phyloP scores from a whole-genome alignment of 2,113 vertebrate genomes.

The Gymnogyps californianus region DNA sequence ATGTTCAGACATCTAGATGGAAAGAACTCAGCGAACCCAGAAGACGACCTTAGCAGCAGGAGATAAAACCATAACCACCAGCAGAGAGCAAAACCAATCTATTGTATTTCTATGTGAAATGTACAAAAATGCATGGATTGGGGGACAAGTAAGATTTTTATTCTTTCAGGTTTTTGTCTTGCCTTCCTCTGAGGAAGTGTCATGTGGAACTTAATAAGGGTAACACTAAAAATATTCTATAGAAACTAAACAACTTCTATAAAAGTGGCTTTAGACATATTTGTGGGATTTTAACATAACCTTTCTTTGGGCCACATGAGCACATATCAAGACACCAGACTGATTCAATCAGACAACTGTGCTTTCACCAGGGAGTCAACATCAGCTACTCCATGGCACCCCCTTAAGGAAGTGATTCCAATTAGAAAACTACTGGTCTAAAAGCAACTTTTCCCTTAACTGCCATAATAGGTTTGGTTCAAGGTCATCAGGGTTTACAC shows the following conservation, averaged over 20 bases:
- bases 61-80: background rate
- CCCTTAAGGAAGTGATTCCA: background rate
- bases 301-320: background rate
- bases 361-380: background rate
- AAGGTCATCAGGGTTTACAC: background rate
- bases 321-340: background rate
- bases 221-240: background rate
- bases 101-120: background rate
- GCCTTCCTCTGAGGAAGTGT: background rate
- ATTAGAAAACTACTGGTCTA: background rate
- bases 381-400: background rate
- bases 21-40: background rate
- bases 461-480: background rate
- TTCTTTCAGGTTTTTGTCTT: background rate
- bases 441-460: background rate
- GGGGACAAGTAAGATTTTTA: background rate
- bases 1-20: background rate
- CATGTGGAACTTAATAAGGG: background rate
- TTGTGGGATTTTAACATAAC: background rate
- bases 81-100: background rate
- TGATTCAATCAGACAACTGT: background rate
- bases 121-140: accelerated
- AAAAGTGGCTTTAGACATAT: background rate
- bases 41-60: background rate
- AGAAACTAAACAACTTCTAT: background rate